Evolutionary conservation across 2,113 vertebrate species (phyloP).

Genomic region (Saccopteryx bilineata): DNA sequence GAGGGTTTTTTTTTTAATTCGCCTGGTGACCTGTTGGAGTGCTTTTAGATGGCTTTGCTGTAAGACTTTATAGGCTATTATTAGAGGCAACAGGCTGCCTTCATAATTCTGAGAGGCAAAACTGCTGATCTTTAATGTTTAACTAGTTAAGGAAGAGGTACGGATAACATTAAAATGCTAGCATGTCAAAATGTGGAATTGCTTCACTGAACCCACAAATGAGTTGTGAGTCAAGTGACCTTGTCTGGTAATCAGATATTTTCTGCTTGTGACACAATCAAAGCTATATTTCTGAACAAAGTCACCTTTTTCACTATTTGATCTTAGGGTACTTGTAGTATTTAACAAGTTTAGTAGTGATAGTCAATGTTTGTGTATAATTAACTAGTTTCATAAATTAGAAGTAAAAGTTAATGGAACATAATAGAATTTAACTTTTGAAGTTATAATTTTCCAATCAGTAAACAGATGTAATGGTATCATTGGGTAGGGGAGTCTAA

Average conservation of each 20-base stretch:
- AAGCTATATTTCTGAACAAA: conserved; percentile 33
- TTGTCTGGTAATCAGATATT: conserved; percentile 35
- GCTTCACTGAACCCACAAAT: conserved; percentile 50
- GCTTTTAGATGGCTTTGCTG: background rate
- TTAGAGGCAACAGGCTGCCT: background rate
- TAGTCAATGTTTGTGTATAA: background rate
- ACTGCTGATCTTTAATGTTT: conserved; percentile 56
- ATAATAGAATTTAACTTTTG: background rate
- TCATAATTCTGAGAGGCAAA: background rate
- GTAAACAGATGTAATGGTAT: background rate
- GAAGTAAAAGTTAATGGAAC: conserved; percentile 3
- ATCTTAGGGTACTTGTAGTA: background rate
- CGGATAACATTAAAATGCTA: conserved; percentile 14
- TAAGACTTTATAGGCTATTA: background rate
- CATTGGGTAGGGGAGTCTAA: background rate
- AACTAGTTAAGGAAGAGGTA: background rate
- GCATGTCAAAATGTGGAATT: conserved; percentile 25
- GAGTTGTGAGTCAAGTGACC: conserved; percentile 58
- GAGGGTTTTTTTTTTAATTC: background rate
- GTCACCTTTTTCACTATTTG: background rate
- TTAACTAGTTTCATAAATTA: background rate
- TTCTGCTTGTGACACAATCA: background rate
- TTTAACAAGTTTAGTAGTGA: background rate
- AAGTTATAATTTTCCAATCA: background rate
- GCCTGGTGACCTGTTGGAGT: background rate